A percentile compares a stretch with the other conserved stretches of the same genome.
These are phyloP conservation scores for Drosophila varians DNA, from an alignment of 1,140 invertebrate species.

Conservation along the genomic window DNA sequence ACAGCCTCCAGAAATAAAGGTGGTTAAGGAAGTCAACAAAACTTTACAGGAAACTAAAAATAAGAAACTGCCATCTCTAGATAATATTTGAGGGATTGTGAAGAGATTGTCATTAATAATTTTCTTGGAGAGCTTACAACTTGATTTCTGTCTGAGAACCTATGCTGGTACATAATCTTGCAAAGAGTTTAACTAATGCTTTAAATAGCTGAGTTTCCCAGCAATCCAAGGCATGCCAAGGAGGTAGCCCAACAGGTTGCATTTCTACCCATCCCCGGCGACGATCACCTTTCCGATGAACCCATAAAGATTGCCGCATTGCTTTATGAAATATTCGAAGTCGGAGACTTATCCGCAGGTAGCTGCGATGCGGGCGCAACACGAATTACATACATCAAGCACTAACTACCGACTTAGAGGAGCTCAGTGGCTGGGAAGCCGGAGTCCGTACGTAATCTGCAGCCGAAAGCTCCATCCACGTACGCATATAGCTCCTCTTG, in stretches of 20 bases:
- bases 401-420: slow-evolving; percentile 76
- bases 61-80: background rate
- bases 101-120: no score
- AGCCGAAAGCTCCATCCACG: slow-evolving; percentile 61
- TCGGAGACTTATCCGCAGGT: slow-evolving; percentile 52
- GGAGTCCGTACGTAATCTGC: slow-evolving; percentile 66
- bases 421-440: slow-evolving; percentile 19
- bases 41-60: background rate
- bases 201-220: slow-evolving; percentile 24
- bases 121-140: background rate
- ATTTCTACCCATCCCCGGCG: slow-evolving; percentile 47
- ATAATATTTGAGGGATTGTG: no score
- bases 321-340: slow-evolving; percentile 72
- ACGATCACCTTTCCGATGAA: slow-evolving; percentile 78
- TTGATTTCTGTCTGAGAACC: background rate
- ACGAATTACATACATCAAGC: slow-evolving; percentile 81
- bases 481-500: slow-evolving; percentile 68
- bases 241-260: slow-evolving; percentile 65
- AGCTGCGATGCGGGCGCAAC: slow-evolving; percentile 75
- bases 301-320: slow-evolving; percentile 74
- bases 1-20: slow-evolving; percentile 28
- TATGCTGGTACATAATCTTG: background rate
- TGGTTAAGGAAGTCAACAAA: background rate
- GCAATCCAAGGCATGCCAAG: slow-evolving; percentile 46
- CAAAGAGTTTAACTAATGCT: slow-evolving; percentile 5